phyloP scores from a whole-genome alignment of 2,888 invertebrate species.

The Scaeva pyrastri region DNA sequence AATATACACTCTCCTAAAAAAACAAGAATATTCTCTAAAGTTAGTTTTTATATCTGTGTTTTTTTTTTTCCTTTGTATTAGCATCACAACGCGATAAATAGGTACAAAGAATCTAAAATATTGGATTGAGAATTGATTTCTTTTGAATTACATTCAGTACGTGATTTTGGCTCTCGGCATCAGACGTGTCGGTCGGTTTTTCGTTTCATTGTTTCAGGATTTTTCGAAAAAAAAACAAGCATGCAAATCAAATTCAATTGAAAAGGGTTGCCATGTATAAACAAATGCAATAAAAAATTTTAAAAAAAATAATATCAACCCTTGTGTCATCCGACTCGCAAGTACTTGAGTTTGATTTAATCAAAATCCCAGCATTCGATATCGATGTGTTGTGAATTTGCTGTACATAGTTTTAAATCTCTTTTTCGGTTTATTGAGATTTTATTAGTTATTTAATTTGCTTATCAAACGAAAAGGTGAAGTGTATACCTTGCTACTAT shows the following conservation, averaged over 20 bases:
- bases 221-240: neutral
- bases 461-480: conserved; percentile 50
- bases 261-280: conserved; percentile 21
- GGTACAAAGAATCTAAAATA: conserved; percentile 26
- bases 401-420: conserved; percentile 14
- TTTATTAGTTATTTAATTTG: conserved; percentile 25
- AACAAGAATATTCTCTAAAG: conserved; percentile 1
- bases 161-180: conserved; percentile 32
- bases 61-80: neutral
- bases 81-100: conserved; percentile 6
- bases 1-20: conserved; percentile 6
- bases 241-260: conserved; percentile 22
- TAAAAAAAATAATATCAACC: neutral
- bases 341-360: conserved; percentile 37
- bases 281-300: neutral
- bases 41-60: conserved; percentile 9
- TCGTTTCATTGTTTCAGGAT: neutral
- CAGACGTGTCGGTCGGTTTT: conserved; percentile 26
- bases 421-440: conserved; percentile 26
- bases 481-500: conserved; percentile 4
- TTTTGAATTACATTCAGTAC: conserved; percentile 47
- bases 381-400: conserved; percentile 41
- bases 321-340: neutral
- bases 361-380: conserved; percentile 30
- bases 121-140: conserved; percentile 50